Evolutionary conservation across 2,888 invertebrate genomes (phyloP).

Genomic region (Lapara coniferarum): DNA sequence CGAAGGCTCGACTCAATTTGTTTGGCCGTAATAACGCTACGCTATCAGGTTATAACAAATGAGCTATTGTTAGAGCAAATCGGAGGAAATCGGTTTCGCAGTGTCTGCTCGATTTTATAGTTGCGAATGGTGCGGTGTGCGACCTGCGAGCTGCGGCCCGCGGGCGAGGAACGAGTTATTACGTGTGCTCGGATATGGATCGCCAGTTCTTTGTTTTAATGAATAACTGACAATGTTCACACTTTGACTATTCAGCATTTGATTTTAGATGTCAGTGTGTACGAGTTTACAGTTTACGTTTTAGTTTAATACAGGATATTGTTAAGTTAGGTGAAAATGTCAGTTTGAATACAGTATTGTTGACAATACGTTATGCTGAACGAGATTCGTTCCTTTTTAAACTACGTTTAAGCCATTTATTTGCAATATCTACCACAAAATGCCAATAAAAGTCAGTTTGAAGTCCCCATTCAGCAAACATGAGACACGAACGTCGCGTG

Average conservation of each 20-base stretch:
- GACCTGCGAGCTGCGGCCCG: neutral
- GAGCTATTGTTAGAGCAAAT: conserved; percentile 81
- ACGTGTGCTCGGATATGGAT: conserved; percentile 24
- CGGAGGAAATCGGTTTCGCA: conserved; percentile 75
- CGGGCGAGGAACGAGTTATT: conserved; percentile 1
- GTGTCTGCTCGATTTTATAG: conserved; percentile 74
- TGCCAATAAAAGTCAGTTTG: conserved; percentile 26
- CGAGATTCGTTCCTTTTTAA: neutral
- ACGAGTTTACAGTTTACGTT: neutral
- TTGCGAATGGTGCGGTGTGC: conserved; percentile 29
- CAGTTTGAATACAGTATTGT: neutral
- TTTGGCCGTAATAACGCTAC: conserved; percentile 81
- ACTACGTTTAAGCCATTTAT: neutral
- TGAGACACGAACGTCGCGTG: conserved; percentile 59
- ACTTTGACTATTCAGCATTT: neutral
- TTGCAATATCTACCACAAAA: conserved; percentile 25
- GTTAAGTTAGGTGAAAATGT: neutral
- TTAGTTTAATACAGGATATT: too few species aligned
- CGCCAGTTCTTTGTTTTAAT: conserved; percentile 20
- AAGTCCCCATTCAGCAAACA: conserved; percentile 43
- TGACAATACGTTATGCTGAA: neutral
- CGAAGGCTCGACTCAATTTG: conserved; percentile 84
- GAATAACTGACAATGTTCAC: conserved; percentile 20
- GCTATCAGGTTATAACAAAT: conserved; percentile 83
- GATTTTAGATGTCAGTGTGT: neutral